phyloP scores from a whole-genome alignment of 37 sponge, comb jelly and placozoan genomes.

The Haliclona indistincta region DNA sequence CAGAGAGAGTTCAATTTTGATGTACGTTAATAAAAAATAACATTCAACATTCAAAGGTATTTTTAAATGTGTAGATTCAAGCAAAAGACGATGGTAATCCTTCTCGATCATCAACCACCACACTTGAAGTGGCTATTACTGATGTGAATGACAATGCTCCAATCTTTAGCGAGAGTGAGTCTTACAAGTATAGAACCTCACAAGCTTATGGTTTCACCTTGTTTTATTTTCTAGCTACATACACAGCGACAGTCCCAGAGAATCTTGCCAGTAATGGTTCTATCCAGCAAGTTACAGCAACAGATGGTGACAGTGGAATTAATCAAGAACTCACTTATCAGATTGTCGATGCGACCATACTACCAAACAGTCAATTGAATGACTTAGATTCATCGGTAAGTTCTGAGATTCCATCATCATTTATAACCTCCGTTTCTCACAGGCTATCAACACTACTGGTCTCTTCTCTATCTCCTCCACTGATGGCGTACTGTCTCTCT shows the following conservation, averaged over 20 bases:
- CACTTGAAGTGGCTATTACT: conserved; percentile 13
- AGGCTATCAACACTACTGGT: conserved; percentile 17
- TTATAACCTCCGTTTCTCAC: background rate
- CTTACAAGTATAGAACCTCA: background rate
- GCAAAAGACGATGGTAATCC: conserved; percentile 30
- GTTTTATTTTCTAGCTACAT: background rate
- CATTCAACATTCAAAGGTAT: too few relatives aligned
- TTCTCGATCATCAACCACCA: background rate
- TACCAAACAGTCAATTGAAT: too few relatives aligned
- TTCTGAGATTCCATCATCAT: background rate
- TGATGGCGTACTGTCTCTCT: background rate
- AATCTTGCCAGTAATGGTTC: conserved; percentile 1
- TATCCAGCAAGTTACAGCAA: conserved; percentile 16
- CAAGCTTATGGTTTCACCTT: background rate
- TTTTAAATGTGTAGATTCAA: conserved; percentile 9
- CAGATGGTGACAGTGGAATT: conserved; percentile 17
- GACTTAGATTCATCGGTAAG: background rate
- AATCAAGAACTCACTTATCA: conserved; percentile 12
- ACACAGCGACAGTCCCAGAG: conserved; percentile 30
- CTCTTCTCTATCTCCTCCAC: conserved; percentile 1
- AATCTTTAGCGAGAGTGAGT: conserved; percentile 12
- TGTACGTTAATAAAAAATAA: too few relatives aligned
- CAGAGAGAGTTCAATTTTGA: too few relatives aligned
- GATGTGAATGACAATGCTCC: conserved; percentile 55
- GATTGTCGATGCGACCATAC: conserved; percentile 19